phyloP scores from a whole-genome alignment of 2,797 vertebrate species.

The Limnodromus scolopaceus region DNA sequence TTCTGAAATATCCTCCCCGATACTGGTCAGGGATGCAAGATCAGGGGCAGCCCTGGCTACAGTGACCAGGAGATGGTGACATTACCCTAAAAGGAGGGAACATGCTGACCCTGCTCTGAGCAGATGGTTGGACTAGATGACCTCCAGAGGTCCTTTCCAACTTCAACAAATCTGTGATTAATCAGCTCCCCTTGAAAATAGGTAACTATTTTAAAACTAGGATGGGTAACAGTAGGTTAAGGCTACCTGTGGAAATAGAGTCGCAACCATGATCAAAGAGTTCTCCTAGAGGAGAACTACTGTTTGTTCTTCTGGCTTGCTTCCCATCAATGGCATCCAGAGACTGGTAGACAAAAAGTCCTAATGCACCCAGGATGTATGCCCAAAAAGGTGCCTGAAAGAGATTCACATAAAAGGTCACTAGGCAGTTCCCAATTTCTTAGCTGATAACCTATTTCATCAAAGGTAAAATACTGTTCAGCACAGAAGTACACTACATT shows the following conservation, averaged over 20 bases:
- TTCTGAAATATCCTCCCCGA: background rate
- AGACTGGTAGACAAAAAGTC: constrained; percentile 96
- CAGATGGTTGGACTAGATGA: background rate
- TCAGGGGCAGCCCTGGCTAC: background rate
- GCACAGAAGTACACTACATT: background rate
- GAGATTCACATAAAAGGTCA: constrained; percentile 6
- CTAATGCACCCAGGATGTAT: constrained; percentile 88
- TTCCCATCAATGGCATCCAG: constrained; percentile 98
- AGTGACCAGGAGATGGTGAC: background rate
- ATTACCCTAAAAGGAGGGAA: background rate
- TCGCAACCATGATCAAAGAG: constrained; percentile 99
- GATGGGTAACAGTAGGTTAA: background rate
- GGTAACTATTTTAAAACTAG: background rate
- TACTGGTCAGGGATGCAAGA: background rate
- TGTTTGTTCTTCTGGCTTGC: constrained; percentile 96
- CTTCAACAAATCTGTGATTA: background rate
- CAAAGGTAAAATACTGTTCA: background rate
- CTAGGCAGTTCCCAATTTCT: background rate
- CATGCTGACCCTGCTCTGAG: background rate
- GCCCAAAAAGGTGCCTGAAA: constrained; percentile 91
- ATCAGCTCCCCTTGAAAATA: background rate
- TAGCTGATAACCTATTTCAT: background rate
- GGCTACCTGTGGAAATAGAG: constrained; percentile 93
- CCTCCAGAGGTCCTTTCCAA: background rate
- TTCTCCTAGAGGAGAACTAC: constrained; percentile 93